Evolutionary conservation across 2,797 vertebrate species (phyloP), one percentile per base, ranked within the genome.

Genomic region (Betta splendens): DNA sequence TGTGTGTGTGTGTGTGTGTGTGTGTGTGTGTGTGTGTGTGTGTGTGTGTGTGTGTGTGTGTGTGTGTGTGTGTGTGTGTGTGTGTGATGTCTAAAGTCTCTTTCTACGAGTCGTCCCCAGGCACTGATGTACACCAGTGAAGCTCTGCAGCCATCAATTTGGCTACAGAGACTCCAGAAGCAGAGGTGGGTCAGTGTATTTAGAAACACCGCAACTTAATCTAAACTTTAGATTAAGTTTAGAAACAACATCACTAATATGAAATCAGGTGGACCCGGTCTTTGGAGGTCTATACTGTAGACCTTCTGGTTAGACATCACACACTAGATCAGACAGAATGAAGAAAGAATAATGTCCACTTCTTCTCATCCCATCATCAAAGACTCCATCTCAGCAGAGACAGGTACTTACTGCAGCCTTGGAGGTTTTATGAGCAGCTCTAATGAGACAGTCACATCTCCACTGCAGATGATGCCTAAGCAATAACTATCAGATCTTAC

Each of bases 131-230:
- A 23, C 65, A 71, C 68, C 61, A 69, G 16, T 39, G 52, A 77
- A 76, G 69, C 57, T 72, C 56, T 33, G 60, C 66, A 61, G 38
- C 68, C 48, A 78, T 82, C 72, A 77, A 74, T 83, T 72, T 43
- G 2, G 13, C 53, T 7, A 53, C 57, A 68, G 58, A 66, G 58
- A 72, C 57, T 18, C 55, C 44, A 59, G 68, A 58, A 47, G 56
- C 39, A 59, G 33, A 69, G 33, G 4, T 39, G 75, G 58, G 71
- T 57, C 73, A 57, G 20, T 63, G 71, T 39, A 80, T 78, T 84
- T 80, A 81, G 72, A 18, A 25, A 81, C 83, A 78, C 46, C 80
- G 72, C 83, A 67, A 36, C n/a, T n/a, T n/a, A n/a, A n/a, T n/a
- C n/a, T n/a, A n/a, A n/a, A n/a, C n/a, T n/a, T n/a, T n/a, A n/a